Evolutionary conservation across 1,140 invertebrate genomes (phyloP).

Genomic region (Neodiprion fabricii): DNA sequence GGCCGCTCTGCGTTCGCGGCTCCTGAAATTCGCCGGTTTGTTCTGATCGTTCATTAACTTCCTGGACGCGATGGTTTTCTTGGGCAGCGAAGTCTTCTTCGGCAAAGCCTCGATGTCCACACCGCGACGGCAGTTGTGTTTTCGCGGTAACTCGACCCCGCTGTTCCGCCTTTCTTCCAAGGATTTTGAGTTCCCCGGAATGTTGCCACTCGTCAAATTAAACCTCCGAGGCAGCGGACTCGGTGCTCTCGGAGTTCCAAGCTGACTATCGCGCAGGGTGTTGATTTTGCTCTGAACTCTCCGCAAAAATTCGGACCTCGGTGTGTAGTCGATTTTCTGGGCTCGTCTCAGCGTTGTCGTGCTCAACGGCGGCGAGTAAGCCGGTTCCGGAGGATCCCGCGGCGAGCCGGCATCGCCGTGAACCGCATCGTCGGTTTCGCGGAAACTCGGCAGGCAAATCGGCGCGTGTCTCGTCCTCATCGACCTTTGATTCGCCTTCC

Average conservation of each 20-base stretch:
- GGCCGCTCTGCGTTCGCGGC: background rate
- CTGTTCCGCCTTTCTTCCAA: background rate
- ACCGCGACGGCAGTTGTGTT: background rate
- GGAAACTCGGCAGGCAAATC: conserved; percentile 27
- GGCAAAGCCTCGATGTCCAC: background rate
- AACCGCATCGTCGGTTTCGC: conserved; percentile 28
- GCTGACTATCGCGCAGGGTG: background rate
- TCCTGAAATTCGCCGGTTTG: background rate
- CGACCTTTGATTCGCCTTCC: conserved; percentile 31
- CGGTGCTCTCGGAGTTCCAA: background rate
- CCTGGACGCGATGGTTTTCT: background rate
- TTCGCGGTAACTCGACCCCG: background rate
- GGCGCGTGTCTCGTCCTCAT: conserved; percentile 27
- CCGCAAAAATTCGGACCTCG: conserved; percentile 48
- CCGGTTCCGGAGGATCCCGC: background rate
- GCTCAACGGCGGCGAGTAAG: conserved; percentile 30
- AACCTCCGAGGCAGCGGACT: background rate
- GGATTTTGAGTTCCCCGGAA: too few species aligned
- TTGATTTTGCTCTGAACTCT: conserved; percentile 38
- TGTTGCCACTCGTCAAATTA: too few species aligned
- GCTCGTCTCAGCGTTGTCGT: conserved; percentile 42
- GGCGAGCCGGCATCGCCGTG: background rate
- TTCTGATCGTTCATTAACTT: background rate
- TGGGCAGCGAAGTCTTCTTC: background rate
- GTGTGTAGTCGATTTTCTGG: conserved; percentile 44